Conservation (phyloP, 2,888 invertebrate genomes). For the Ophonus ardosiacus region DNA sequence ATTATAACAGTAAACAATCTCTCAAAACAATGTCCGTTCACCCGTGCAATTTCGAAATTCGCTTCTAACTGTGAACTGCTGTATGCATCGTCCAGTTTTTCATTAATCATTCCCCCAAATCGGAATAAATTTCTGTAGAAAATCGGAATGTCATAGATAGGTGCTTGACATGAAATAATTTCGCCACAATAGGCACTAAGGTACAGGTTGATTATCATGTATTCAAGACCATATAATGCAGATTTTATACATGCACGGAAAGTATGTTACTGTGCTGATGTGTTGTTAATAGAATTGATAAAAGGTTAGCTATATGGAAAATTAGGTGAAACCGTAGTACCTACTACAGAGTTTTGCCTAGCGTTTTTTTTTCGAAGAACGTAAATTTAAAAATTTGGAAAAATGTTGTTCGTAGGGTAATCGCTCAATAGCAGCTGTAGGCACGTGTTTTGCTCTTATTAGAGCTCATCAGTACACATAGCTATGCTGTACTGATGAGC, state of each 20-base stretch:
- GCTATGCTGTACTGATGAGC: too few species aligned
- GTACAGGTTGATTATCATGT: background rate
- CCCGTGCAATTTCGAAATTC: background rate
- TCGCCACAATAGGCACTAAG: background rate
- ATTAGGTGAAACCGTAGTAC: background rate
- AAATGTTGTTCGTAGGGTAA: too few species aligned
- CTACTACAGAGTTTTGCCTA: background rate
- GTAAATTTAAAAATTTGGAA: too few species aligned
- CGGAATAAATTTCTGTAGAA: background rate
- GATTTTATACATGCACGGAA: background rate
- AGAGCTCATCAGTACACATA: too few species aligned
- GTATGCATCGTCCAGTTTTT: background rate
- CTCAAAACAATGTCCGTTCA: slow-evolving; percentile 10
- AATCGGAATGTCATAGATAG: background rate
- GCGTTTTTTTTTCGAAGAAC: too few species aligned
- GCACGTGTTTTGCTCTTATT: too few species aligned
- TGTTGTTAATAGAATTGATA: background rate
- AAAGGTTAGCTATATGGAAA: background rate
- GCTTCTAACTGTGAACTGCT: background rate
- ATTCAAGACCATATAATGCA: background rate
- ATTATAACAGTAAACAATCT: background rate
- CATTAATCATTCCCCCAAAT: background rate
- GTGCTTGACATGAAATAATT: background rate
- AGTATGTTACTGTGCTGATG: background rate
- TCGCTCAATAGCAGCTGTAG: too few species aligned